Percentiles rank a stretch among this genome's conserved stretches.
Conservation (phyloP, 92 coral and sea anemone species). For the Galaxea fascicularis region DNA sequence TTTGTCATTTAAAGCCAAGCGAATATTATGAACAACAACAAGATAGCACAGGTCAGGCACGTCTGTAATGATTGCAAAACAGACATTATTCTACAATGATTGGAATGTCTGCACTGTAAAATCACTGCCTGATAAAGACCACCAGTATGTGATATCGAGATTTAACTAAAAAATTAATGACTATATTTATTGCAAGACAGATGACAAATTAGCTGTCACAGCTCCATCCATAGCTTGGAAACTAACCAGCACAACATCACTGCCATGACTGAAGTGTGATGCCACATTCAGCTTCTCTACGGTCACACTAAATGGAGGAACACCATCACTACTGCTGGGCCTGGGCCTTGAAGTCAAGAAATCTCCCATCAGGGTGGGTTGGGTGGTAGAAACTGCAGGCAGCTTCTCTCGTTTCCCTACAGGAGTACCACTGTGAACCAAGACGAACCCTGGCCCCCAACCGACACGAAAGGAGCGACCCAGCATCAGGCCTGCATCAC, state of each 20-base stretch:
- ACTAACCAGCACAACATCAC: conserved; percentile 74
- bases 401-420: conserved; percentile 54
- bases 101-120: too few species aligned
- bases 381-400: conserved; percentile 36
- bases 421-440: conserved; percentile 82
- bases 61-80: too few species aligned
- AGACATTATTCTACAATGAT: too few species aligned
- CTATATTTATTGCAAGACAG: too few species aligned
- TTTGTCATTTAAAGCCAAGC: too few species aligned
- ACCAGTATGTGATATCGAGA: too few species aligned
- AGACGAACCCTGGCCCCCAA: conserved; percentile 95
- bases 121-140: too few species aligned
- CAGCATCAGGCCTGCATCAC: conserved; percentile 93
- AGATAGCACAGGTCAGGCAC: too few species aligned
- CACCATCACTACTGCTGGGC: conserved; percentile 59
- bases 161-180: too few species aligned
- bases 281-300: conserved; percentile 78
- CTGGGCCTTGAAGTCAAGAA: conserved; percentile 72
- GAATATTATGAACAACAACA: too few species aligned
- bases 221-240: neutral
- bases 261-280: conserved; percentile 53
- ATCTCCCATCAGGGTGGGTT: conserved; percentile 66
- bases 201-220: neutral
- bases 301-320: conserved; percentile 74
- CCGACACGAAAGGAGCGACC: conserved; percentile 99